A percentile compares a stretch with the other conserved stretches of the same genome.
These are phyloP conservation scores for Apteryx mantelli DNA, from an alignment of 2,113 vertebrate species.

Conservation along the genomic window DNA sequence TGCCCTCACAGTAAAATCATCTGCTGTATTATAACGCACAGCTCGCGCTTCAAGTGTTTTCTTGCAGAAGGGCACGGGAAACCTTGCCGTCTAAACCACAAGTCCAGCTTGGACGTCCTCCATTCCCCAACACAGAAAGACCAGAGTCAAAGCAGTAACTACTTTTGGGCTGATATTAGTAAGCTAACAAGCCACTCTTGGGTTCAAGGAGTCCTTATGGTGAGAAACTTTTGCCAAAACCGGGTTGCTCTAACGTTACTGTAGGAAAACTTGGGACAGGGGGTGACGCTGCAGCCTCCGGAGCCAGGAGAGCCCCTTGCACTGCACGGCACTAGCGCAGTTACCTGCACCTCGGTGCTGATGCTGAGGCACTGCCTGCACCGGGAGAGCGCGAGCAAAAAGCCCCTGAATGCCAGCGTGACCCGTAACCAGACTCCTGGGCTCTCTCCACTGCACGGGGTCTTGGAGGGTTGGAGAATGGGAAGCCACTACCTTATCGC, in stretches of 20 bases:
- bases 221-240: not conserved
- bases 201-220: not conserved
- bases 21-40: not conserved
- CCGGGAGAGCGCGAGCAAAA: not conserved
- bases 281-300: not conserved
- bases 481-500: not conserved
- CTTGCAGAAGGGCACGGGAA: not conserved
- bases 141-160: not conserved
- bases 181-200: not conserved
- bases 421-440: fast-evolving
- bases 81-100: not conserved
- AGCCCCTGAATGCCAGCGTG: fast-evolving
- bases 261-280: not conserved
- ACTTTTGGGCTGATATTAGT: not conserved
- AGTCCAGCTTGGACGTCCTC: not conserved
- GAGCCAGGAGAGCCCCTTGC: not conserved
- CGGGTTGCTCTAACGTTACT: not conserved
- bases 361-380: not conserved
- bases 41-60: not conserved
- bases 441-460: not conserved
- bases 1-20: not conserved
- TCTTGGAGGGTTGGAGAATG: not conserved
- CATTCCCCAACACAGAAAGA: not conserved
- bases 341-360: not conserved
- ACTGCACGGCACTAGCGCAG: not conserved